phyloP scores from a whole-genome alignment of 2,888 invertebrate genomes.

The Drosophila pegasa region DNA sequence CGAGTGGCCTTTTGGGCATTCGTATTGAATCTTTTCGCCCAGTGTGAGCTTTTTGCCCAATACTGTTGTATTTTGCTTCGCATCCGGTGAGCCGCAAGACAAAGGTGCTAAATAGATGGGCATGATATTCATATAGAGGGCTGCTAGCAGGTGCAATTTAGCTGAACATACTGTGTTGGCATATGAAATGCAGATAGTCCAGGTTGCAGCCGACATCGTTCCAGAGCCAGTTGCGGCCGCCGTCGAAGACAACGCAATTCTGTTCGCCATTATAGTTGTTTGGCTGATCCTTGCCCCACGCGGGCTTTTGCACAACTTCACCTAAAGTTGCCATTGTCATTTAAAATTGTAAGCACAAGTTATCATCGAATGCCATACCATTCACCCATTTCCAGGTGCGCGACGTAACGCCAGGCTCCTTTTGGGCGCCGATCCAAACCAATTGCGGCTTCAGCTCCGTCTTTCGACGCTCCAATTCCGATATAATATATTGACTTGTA shows the following conservation, averaged over 20 bases:
- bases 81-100: constrained; percentile 95
- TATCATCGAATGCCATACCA: constrained; percentile 86
- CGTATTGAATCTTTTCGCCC: constrained; percentile 90
- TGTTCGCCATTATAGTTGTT: constrained; percentile 98
- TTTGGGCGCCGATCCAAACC: constrained; percentile 96
- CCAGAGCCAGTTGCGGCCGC: constrained; percentile 96
- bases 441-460: constrained; percentile 92
- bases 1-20: constrained; percentile 93
- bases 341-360: too few relatives aligned
- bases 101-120: constrained; percentile 89
- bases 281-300: constrained; percentile 97
- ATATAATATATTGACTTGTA: constrained; percentile 86
- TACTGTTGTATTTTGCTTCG: constrained; percentile 92
- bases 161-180: constrained; percentile 92
- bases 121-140: neutral
- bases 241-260: constrained; percentile 97
- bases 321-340: constrained; percentile 85
- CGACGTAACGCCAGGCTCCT: constrained; percentile 93
- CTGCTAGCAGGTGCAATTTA: fast-evolving
- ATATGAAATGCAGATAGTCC: constrained; percentile 96
- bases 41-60: constrained; percentile 89
- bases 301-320: constrained; percentile 90
- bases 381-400: constrained; percentile 96
- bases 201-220: constrained; percentile 97
- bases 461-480: constrained; percentile 93